Evolutionary conservation across 2,113 vertebrate genomes (phyloP), one percentile per base, ranked within the genome.

Genomic region (Lucifuga dentata): DNA sequence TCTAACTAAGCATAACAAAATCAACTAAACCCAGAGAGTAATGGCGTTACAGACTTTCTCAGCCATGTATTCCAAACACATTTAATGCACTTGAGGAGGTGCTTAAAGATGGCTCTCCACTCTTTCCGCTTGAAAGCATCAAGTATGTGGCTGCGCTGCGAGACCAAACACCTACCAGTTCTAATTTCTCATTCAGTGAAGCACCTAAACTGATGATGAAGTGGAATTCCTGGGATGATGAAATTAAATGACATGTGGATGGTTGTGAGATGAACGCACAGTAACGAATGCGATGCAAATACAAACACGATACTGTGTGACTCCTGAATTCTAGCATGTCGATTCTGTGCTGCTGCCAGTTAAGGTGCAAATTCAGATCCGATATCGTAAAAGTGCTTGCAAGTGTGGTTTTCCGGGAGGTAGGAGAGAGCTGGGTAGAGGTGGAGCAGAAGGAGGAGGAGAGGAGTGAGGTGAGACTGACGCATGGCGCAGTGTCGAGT

Each of bases 371-470:
- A 74, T 83, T 83, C 73, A 65, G 81, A 84, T 90, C 75, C 5
- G 56, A 84, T 89, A 15, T 81, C 88, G 23, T 48, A 68, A 81
- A 86, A 84, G 84, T 89, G 89, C 86, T 80, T 81, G 67, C 58
- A 44, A 35, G 69, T 53, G 78, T 67, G 23, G 48, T 85, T 87
- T 29, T 85, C 16, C 39, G 21, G 50, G 61, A 82, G 23, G 35
- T 36, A 52, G 38, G 39, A 15, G 38, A 51, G 82, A 57, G 70
- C 68, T 76, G 48, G 53, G 56, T 53, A 43, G 64, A 67, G 59
- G 66, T 68, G 58, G 53, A 49, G 64, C 43, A 75, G 78, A 48
- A 70, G 61, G 53, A 49, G 61, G 46, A 73, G 78, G 51, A n/a
- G 40, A 57, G 21, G 33, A 46, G 41, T 38, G 52, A 83, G 77